Percentiles rank a stretch among this genome's conserved stretches.
phyloP scores from a whole-genome alignment of 2,888 invertebrate genomes.

The Cyclophora punctaria region DNA sequence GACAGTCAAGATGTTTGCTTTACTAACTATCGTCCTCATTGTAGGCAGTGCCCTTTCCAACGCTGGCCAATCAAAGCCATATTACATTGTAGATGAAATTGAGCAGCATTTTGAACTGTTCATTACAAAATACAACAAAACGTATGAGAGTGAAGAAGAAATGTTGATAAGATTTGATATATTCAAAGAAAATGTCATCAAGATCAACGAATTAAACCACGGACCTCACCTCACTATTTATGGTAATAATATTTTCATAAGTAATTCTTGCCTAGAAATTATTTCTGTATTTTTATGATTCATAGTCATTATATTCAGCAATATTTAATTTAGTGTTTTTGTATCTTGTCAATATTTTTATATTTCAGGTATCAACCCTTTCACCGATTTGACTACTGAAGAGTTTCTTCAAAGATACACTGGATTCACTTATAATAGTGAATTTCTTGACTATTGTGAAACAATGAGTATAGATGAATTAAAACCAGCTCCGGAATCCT shows the following conservation, averaged over 20 bases:
- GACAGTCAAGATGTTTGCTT: not conserved
- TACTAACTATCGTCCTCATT: not conserved
- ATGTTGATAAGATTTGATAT: not conserved
- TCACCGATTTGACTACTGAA: not conserved
- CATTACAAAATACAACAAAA: not conserved
- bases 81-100: not conserved
- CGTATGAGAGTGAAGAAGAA: not conserved
- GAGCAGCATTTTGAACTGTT: conserved; percentile 1
- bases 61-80: not conserved
- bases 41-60: not conserved
- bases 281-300: not conserved
- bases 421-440: not conserved
- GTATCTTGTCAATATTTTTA: not conserved
- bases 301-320: not conserved
- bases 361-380: not conserved
- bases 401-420: not conserved
- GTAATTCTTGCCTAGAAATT: not conserved
- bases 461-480: no score
- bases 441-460: not conserved
- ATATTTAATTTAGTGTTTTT: no score
- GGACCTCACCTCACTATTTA: not conserved
- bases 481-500: not conserved
- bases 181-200: not conserved
- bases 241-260: not conserved
- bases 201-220: not conserved